Conservation (phyloP, 2,113 vertebrate species). For the Pollachius pollachius region DNA sequence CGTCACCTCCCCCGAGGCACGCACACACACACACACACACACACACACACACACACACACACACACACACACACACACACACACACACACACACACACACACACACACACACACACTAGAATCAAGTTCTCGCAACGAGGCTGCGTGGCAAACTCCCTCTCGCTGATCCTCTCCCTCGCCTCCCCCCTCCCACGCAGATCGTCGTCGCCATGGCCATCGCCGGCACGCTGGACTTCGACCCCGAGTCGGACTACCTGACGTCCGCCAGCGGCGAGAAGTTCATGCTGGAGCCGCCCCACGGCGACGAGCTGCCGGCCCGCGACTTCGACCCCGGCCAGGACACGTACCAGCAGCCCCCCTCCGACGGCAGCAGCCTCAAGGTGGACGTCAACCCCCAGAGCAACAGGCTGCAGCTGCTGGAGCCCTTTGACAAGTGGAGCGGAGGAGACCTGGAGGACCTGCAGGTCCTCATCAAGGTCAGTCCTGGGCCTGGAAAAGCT, state of each 20-base stretch:
- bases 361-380: conserved; percentile 69
- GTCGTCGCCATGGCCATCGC: conserved; percentile 93
- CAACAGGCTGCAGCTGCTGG: conserved; percentile 92
- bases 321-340: conserved; percentile 96
- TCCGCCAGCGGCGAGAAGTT: conserved; percentile 90
- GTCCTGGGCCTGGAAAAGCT: background rate
- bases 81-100: background rate
- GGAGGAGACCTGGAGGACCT: conserved; percentile 86
- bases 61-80: no score
- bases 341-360: conserved; percentile 93
- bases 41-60: background rate
- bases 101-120: background rate
- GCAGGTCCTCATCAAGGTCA: conserved; percentile 93
- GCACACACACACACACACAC: background rate
- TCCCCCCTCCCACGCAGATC: conserved; percentile 72
- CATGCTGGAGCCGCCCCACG: conserved; percentile 84
- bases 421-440: conserved; percentile 91
- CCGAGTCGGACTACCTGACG: conserved; percentile 88
- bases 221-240: conserved; percentile 91
- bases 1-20: conserved; percentile 91
- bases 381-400: conserved; percentile 91
- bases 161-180: background rate
- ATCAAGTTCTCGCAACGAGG: no score
- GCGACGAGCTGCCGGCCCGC: conserved; percentile 86
- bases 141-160: background rate